A percentile compares a stretch with the other conserved stretches of the same genome.
phyloP scores from a whole-genome alignment of 2,888 invertebrate species.

The Falcaria lacertinaria region DNA sequence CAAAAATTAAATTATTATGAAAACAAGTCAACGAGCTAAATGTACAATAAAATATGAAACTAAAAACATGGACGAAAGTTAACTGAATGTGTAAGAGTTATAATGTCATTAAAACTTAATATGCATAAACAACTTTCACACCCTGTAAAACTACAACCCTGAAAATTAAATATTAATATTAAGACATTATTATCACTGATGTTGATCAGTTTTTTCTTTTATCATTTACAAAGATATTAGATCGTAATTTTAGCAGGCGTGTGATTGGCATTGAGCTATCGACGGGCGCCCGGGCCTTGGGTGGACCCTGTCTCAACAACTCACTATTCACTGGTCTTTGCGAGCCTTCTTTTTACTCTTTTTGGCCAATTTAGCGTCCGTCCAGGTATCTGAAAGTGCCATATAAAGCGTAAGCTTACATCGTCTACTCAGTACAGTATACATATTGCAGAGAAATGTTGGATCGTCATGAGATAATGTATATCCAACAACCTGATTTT shows the following conservation, averaged over 20 bases:
- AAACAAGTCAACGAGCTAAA: conserved; percentile 70
- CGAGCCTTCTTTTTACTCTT: conserved; percentile 89
- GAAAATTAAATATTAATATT: conserved; percentile 18
- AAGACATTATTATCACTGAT: conserved; percentile 11
- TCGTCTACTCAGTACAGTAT: too few species aligned
- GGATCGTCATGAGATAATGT: too few species aligned
- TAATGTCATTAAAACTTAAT: conserved; percentile 50
- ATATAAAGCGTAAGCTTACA: not conserved
- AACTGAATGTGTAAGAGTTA: conserved; percentile 68
- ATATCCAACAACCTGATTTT: too few species aligned
- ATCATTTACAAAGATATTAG: conserved; percentile 11
- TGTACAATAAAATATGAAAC: conserved; percentile 74
- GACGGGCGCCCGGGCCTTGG: conserved; percentile 38
- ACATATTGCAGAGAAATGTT: too few species aligned
- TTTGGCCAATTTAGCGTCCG: conserved; percentile 85
- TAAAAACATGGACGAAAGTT: conserved; percentile 76
- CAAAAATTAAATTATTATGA: conserved; percentile 72
- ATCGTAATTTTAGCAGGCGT: conserved; percentile 57
- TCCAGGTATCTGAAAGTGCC: conserved; percentile 83
- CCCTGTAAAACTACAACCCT: conserved; percentile 67
- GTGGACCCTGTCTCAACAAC: conserved; percentile 41
- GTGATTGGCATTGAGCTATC: conserved; percentile 70
- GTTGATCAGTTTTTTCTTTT: conserved; percentile 4
- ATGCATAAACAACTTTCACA: conserved; percentile 60
- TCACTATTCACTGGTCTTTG: conserved; percentile 82